phyloP scores from a whole-genome alignment of 2,113 vertebrate species.

The Drymodes brunneopygia region DNA sequence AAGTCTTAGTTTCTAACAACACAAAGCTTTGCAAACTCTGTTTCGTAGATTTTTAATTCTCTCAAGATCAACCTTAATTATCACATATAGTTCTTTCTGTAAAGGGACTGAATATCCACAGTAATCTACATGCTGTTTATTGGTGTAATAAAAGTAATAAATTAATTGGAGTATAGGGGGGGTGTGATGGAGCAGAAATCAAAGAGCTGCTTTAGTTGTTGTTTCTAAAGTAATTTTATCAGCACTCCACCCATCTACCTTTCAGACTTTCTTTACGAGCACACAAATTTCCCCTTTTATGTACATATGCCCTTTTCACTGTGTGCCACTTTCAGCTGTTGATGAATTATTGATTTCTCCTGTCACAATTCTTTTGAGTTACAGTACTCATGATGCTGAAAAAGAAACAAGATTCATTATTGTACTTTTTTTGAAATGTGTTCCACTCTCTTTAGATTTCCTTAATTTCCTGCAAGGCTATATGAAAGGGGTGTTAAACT shows the following conservation, averaged over 20 bases:
- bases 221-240: neutral
- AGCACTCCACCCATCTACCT: neutral
- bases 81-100: neutral
- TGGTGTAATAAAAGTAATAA: neutral
- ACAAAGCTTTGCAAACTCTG: neutral
- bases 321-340: slow-evolving; percentile 17
- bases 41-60: neutral
- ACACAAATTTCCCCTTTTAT: slow-evolving; percentile 24
- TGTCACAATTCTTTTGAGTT: slow-evolving; percentile 44
- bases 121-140: neutral
- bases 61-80: neutral
- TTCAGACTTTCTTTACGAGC: neutral
- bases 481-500: neutral
- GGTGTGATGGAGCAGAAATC: neutral
- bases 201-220: neutral
- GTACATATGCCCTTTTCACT: slow-evolving; percentile 13
- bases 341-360: slow-evolving; percentile 60
- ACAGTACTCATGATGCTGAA: neutral
- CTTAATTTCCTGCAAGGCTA: neutral
- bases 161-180: neutral
- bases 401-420: slow-evolving; percentile 1
- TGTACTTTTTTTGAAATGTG: neutral
- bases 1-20: neutral
- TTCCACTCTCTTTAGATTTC: neutral
- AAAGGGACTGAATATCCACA: neutral